These are phyloP conservation scores for Pammene aurita DNA, from an alignment of 2,888 invertebrate genomes.

Conservation along the genomic window DNA sequence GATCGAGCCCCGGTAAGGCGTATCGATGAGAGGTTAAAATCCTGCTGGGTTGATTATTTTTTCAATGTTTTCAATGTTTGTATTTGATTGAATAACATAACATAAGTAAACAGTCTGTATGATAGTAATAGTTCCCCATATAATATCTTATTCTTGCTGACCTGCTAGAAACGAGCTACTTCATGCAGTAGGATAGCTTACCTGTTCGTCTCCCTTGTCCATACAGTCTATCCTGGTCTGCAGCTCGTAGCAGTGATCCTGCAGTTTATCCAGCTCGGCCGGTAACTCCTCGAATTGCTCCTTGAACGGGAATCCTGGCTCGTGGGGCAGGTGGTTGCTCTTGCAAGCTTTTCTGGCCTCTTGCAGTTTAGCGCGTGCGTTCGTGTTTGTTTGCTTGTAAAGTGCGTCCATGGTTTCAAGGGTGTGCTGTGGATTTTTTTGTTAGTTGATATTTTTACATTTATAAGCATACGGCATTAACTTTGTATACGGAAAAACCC, in stretches of 20 bases:
- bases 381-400: slow-evolving; percentile 59
- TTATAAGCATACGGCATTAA: too few relatives aligned
- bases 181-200: too few relatives aligned
- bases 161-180: too few relatives aligned
- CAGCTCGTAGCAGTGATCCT: slow-evolving; percentile 79
- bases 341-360: slow-evolving; percentile 83
- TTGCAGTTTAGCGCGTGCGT: slow-evolving; percentile 76
- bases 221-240: slow-evolving; percentile 86
- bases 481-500: too few relatives aligned
- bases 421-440: slow-evolving; percentile 55
- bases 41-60: too few relatives aligned
- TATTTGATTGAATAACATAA: too few relatives aligned
- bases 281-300: slow-evolving; percentile 82
- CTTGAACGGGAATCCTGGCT: slow-evolving; percentile 81
- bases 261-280: slow-evolving; percentile 76
- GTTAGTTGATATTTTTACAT: not conserved
- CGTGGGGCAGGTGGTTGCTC: slow-evolving; percentile 79
- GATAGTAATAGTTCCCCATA: too few relatives aligned
- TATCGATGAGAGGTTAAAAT: too few relatives aligned
- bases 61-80: too few relatives aligned
- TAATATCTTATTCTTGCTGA: too few relatives aligned
- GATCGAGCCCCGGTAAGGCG: too few relatives aligned
- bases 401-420: slow-evolving; percentile 65
- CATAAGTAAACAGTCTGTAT: too few relatives aligned
- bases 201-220: slow-evolving; percentile 82